phyloP scores from a whole-genome alignment of 2,113 vertebrate species.

The Lagopus muta region DNA sequence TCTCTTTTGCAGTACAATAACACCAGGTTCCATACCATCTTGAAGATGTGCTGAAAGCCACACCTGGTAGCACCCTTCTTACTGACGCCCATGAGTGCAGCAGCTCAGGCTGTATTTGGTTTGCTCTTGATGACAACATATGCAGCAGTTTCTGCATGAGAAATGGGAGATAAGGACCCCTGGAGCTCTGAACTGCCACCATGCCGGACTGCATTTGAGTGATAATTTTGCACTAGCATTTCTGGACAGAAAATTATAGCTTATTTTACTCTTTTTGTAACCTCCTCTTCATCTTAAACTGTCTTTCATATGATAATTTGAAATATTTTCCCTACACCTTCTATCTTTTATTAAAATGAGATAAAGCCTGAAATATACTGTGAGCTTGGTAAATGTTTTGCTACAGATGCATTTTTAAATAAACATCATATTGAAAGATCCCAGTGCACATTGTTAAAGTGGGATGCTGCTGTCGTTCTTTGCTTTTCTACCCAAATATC shows the following conservation, averaged over 20 bases:
- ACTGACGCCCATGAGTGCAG: background rate
- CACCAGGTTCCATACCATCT: too few species aligned
- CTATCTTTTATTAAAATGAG: slow-evolving; percentile 6
- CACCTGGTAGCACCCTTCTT: background rate
- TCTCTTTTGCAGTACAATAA: too few species aligned
- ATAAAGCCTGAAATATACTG: background rate
- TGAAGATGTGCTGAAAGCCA: background rate
- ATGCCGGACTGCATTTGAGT: background rate
- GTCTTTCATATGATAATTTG: slow-evolving; percentile 21
- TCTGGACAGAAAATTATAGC: background rate
- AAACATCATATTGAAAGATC: background rate
- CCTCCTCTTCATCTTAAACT: slow-evolving; percentile 3
- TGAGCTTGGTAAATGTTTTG: background rate
- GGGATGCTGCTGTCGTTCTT: background rate
- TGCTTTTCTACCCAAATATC: background rate
- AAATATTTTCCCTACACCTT: background rate
- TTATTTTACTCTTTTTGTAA: slow-evolving; percentile 12
- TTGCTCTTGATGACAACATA: accelerated
- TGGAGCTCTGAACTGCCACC: background rate
- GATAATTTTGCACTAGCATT: slow-evolving; percentile 38
- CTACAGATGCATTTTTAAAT: background rate
- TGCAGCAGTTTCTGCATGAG: slow-evolving; percentile 22
- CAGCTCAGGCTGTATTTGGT: background rate
- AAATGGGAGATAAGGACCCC: slow-evolving; percentile 58
- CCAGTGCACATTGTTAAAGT: background rate